Base-by-base conservation (phyloP, 1,140 invertebrate genomes). In the Ostrea denselamellosa region DNA sequence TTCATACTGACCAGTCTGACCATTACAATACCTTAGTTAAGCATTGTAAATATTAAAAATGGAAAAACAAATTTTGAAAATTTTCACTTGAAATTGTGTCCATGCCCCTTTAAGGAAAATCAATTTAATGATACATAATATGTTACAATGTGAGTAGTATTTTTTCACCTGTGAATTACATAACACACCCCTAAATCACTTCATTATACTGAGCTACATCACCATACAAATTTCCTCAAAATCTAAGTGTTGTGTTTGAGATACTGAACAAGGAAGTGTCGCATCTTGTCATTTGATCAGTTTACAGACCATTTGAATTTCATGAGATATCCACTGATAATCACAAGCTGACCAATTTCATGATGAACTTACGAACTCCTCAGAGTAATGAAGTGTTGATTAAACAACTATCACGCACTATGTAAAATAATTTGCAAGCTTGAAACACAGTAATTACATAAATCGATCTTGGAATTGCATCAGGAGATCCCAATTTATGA, bases 401-500 rank as follows among this genome's bases (percentile, higher is more conserved):
- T 77, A 77, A 77, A 77, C 68, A 77, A 77, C 68, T 34, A 28
- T 77, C 68, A 77, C 28, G 68, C 68, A 77, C 68, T 28, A 77
- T 77, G 28, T 77, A 25, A 77, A 77, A 77, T 77, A 25, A 77
- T 77, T 77, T 77, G 68, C 68, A 77, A 10, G 68, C 68, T 28
- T 71, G 22, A 28, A 34, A 25, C n/a, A 71, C 22, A 77, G 28
- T 77, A 77, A 77, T 77, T 34, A 28, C 68, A 77, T 28, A 77
- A 77, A 77, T 77, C 28, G 68, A 77, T 77, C 68, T 28, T 34
- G 22, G 68, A 34, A 77, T 77, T 34, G 28, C 22, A 77, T 77
- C 68, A 77, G 68, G 68, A 34, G 68, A 77, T 28, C 28, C 25
- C 68, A 77, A 12, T 22, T 28, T 22, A 71, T 22, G 19, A 71